Evolutionary conservation across 2,888 invertebrate species (phyloP).

Genomic region (Lochmaea capreae): DNA sequence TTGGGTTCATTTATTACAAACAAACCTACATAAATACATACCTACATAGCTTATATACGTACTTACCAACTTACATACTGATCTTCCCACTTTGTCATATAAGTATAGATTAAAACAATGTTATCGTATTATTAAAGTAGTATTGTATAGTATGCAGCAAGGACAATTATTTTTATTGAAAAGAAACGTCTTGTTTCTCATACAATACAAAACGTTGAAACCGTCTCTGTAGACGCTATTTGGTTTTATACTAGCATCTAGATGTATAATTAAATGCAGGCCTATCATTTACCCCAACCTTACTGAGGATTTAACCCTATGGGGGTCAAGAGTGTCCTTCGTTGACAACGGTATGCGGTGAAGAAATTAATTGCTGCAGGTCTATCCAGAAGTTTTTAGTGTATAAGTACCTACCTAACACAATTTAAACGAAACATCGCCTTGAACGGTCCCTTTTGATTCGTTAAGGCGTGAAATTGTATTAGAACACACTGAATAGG

Average conservation of each 20-base stretch:
- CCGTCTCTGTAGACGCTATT: not conserved
- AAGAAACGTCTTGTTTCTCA: too few relatives aligned
- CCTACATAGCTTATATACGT: too few relatives aligned
- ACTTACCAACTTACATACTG: too few relatives aligned
- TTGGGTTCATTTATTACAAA: too few relatives aligned
- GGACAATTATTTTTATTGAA: too few relatives aligned
- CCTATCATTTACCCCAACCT: constrained; percentile 34
- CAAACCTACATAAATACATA: too few relatives aligned
- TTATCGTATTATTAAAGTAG: too few relatives aligned
- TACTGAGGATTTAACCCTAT: constrained; percentile 40
- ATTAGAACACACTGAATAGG: not conserved
- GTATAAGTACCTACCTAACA: constrained; percentile 14
- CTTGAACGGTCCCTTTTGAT: constrained; percentile 6
- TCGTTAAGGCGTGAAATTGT: not conserved
- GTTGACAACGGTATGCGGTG: constrained; percentile 38
- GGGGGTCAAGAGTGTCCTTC: constrained; percentile 40
- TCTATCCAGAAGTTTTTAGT: constrained; percentile 26
- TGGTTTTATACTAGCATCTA: constrained; percentile 36
- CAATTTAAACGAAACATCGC: not conserved
- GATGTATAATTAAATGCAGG: constrained; percentile 50
- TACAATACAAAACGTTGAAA: not conserved
- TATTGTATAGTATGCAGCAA: too few relatives aligned
- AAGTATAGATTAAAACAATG: too few relatives aligned
- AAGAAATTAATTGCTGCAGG: constrained; percentile 36
- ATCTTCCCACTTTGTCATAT: too few relatives aligned